Base-by-base conservation (phyloP, 1,140 invertebrate species). In the Cheumatopsyche charites region DNA sequence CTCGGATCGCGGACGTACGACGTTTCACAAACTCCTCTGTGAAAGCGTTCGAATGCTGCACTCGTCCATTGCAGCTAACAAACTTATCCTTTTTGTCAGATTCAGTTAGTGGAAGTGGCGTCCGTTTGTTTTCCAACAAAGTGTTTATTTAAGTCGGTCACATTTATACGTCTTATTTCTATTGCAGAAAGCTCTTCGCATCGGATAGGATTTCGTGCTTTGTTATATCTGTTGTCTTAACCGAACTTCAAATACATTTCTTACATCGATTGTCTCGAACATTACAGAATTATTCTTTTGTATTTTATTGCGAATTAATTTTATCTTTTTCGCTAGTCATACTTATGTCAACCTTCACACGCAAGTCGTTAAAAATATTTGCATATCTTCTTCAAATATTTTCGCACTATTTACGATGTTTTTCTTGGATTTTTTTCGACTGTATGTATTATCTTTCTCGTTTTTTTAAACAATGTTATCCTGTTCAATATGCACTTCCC, bases 71-170 rank as follows among this genome's bases (percentile, higher is more conserved):
- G 47, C 47, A 52, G 47, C 47, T 25, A 12, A 19, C 4, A 58
- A 58, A 58, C 55, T 58, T 26, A 26, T 58, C 55, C 17, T 58
- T 58, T 58, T 26, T 25, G 55, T 26, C 13, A 1, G 21, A 58
- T 58, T 58, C 55, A 23, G 55, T 58, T 58, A 58, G 55, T 58
- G 55, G 11, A 58, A 58, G 55, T 58, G 55, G 19, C 23, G 21
- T 58, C 21, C 55, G 55, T 58, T 58, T 58, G 19, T 58, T 21
- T 58, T 58, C 21, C 21, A 12, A 19, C 55, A 13, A 58, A 52
- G 21, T 58, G 55, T 58, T 58, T 58, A 13, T 19, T 23, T 58
- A 58, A 21, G 23, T 17, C 55, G 55, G 21, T 23, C 55, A 58
- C 49, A 55, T 55, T 55, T 19, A 55, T 55, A 19, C 1, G 12